A percentile compares a stretch with the other conserved stretches of the same genome.
Evolutionary conservation across 2,888 invertebrate genomes (phyloP).

Genomic region (Druceiella hillmani): DNA sequence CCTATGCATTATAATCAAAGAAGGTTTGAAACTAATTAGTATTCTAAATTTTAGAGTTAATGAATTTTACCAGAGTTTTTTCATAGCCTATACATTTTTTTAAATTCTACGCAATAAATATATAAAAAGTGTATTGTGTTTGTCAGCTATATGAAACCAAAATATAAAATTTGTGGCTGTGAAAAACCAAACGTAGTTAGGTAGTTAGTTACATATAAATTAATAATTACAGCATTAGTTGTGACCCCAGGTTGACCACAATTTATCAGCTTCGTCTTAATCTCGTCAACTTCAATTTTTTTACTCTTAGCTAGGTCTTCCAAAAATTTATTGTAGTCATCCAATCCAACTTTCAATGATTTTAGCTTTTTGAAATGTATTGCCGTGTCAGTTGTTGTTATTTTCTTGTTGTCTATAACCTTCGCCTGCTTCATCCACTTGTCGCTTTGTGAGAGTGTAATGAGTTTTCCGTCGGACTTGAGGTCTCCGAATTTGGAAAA

Average conservation of each 20-base stretch:
- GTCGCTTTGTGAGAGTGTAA: slow-evolving; percentile 85
- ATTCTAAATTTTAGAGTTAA: too few relatives aligned
- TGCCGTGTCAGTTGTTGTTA: slow-evolving; percentile 86
- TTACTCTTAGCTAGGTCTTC: slow-evolving; percentile 82
- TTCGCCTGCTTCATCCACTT: slow-evolving; percentile 93
- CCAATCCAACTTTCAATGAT: slow-evolving; percentile 66
- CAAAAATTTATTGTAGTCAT: slow-evolving; percentile 79
- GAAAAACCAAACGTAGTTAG: not conserved
- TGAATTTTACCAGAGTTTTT: too few relatives aligned
- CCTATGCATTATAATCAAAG: too few relatives aligned
- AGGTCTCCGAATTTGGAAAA: slow-evolving; percentile 85
- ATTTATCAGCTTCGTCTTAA: slow-evolving; percentile 71
- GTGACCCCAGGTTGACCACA: slow-evolving; percentile 73
- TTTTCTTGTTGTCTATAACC: slow-evolving; percentile 75
- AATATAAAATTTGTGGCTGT: too few relatives aligned
- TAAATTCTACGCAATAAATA: not conserved
- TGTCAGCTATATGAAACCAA: not conserved
- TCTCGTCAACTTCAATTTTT: slow-evolving; percentile 71
- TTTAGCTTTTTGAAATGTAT: slow-evolving; percentile 87
- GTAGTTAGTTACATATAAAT: too few relatives aligned
- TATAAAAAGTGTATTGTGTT: not conserved
- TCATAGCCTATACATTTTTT: too few relatives aligned
- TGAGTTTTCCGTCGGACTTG: slow-evolving; percentile 78
- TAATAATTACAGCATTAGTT: slow-evolving; percentile 35
- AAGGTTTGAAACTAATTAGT: too few relatives aligned